Evolutionary conservation across 2,888 invertebrate genomes (phyloP), one percentile per base, ranked within the genome.

Genomic region (Agrypnus murinus): DNA sequence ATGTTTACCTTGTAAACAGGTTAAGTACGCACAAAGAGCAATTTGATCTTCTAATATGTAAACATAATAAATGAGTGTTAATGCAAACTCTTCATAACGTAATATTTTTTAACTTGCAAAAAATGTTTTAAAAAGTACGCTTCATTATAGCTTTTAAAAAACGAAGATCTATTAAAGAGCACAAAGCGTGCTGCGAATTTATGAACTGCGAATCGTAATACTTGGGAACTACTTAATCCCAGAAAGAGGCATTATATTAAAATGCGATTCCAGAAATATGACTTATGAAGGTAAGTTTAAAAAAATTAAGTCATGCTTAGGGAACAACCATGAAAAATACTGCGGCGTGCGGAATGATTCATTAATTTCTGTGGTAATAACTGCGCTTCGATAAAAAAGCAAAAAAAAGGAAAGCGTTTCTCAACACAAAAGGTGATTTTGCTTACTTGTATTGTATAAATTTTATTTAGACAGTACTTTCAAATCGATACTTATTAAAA

Each of bases 241-340:
- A 25, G 5, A 25, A 25, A 25, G 15, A 25, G 15, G 15, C 12
- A 43, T 43, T 43, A 43, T 8, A 43, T 43, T 43, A 15, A 43
- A 43, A 14, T 43, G 43, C 14, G 6, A 8, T 5, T 1, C 15
- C 12, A 43, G 15, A 6, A n/a, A n/a, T n/a, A n/a, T n/a, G n/a
- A n/a, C n/a, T n/a, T 15, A 43, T 15, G 25, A 25, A 25, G 14
- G 14, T n/a, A 15, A 15, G 43, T 6, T n/a, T n/a, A 6, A 15
- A 14, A 8, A 43, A 15, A 12, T 12, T 12, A n/a, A 40, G n/a
- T 40, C n/a, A 40, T n/a, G n/a, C 38, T 40, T 40, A 40, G 10
- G 4, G 38, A 40, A 40, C n/a, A n/a, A 25, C 25, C 25, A 40
- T 12, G 38, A 40, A 40, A 40, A 40, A 40, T 40, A 40, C 12